Base-by-base conservation (phyloP, 2,797 vertebrate species). In the Lithobates sylvaticus region DNA sequence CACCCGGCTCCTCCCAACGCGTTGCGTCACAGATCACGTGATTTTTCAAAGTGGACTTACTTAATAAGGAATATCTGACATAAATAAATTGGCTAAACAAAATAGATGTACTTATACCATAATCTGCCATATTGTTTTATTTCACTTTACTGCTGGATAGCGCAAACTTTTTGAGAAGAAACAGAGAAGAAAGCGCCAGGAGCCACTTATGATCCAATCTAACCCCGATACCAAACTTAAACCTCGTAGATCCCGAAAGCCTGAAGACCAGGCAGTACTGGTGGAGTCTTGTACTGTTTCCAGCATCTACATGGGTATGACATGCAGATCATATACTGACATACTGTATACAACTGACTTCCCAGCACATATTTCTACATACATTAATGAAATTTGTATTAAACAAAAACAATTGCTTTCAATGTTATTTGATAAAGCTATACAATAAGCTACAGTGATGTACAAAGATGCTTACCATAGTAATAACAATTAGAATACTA, bases 151-250 rank as follows among this genome's bases (percentile, higher is more conserved):
- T 65, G 12, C 18, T 58, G 67, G 34, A 10, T 90, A 97, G 97
- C 89, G 94, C 85, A 93, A 76, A 2, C 93, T 97, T 68, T 88
- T 97, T 88, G 95, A 97, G 67, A 97, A 96, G 91, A 97, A 96
- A 89, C 97, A 97, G 89, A 94, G 95, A 71, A 96, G 94, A 83
- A 97, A 95, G 85, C 94, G 96, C 83, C 90, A 95, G 47, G 95
- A 97, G 84, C 86, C 92, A n/a, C 94, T 96, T 71, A 97, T 97
- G 97, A 95, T 97, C 84, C 94, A 92, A n/a, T 93, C 95, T 73
- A 97, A 96, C 89, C 91, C 92, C 12, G 95, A 97, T 1, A 29
- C 91, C 81, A 92, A 91, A 39, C 87, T 93, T 88, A 94, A 93
- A 88, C 74, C 82, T 7, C 73, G 85, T 26, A 86, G 79, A 26